Evolutionary conservation across 2,797 vertebrate species (phyloP).

Genomic region (Gobio occitaniae): DNA sequence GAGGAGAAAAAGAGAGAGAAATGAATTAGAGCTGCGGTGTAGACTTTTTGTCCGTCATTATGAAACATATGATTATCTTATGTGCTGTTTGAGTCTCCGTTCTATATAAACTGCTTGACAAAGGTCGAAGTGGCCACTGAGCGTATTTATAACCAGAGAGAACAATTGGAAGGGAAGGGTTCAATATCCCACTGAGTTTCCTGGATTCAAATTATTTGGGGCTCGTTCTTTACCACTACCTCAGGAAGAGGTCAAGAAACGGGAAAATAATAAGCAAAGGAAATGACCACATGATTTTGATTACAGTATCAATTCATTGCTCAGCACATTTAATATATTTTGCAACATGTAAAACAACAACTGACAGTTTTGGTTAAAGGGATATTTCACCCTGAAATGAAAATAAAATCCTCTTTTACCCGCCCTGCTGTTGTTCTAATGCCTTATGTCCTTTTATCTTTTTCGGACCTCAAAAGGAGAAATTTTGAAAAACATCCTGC

Average conservation of each 20-base stretch:
- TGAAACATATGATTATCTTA: conserved; percentile 20
- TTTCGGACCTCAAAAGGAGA: no score
- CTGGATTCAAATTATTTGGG: conserved; percentile 42
- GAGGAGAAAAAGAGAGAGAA: neutral
- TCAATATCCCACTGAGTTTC: conserved; percentile 52
- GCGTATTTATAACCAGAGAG: conserved; percentile 72
- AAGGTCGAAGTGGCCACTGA: conserved; percentile 53
- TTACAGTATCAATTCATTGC: neutral
- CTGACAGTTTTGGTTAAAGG: no score
- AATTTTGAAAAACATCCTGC: no score
- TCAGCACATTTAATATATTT: neutral
- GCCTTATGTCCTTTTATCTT: no score
- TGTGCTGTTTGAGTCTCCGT: conserved; percentile 33
- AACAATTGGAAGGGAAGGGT: conserved; percentile 63
- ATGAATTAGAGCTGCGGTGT: conserved; percentile 17
- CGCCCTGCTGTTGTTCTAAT: no score
- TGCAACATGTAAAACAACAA: no score
- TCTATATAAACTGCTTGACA: conserved; percentile 47
- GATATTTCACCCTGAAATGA: no score
- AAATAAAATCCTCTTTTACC: no score
- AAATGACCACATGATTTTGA: neutral
- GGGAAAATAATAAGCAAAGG: neutral
- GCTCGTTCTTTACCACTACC: conserved; percentile 25
- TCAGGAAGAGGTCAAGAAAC: conserved; percentile 20
- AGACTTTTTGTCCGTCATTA: conserved; percentile 34